Evolutionary conservation across 1,140 invertebrate genomes (phyloP).

Genomic region (Dendrolimus kikuchii): DNA sequence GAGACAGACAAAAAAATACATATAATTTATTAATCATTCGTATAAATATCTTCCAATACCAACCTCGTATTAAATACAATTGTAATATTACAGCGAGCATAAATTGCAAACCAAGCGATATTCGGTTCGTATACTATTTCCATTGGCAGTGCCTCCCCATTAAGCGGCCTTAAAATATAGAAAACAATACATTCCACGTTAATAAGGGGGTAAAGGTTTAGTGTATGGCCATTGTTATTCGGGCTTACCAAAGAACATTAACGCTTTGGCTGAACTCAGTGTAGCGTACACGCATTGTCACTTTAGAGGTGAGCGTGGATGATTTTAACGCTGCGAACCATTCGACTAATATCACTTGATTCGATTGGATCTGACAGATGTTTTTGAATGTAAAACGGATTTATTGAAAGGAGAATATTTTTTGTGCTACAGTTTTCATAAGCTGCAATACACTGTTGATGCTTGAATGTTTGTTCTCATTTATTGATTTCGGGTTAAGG

Average conservation of each 20-base stretch:
- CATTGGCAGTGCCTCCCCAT: constrained; percentile 14
- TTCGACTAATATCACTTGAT: constrained; percentile 3
- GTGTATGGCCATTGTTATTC: constrained; percentile 32
- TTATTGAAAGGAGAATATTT: no score
- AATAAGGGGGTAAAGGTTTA: constrained; percentile 66
- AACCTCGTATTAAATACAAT: neutral
- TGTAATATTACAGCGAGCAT: neutral
- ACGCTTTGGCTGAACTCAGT: constrained; percentile 45
- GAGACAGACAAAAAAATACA: no score
- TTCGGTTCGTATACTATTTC: constrained; percentile 8
- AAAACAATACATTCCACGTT: constrained; percentile 63
- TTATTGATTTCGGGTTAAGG: no score
- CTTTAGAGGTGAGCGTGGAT: constrained; percentile 26
- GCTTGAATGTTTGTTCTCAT: no score
- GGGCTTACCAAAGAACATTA: constrained; percentile 43
- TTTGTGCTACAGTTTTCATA: no score
- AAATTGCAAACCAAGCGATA: neutral
- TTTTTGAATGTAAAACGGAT: constrained; percentile 14
- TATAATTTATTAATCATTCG: no score
- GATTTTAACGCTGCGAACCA: constrained; percentile 39
- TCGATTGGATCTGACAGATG: constrained; percentile 46
- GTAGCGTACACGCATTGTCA: constrained; percentile 49
- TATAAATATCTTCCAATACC: no score
- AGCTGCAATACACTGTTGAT: no score
- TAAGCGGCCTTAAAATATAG: constrained; percentile 55